These are phyloP conservation scores for Callopanchax toddi DNA, from an alignment of 2,113 vertebrate genomes.

Conservation along the genomic window DNA sequence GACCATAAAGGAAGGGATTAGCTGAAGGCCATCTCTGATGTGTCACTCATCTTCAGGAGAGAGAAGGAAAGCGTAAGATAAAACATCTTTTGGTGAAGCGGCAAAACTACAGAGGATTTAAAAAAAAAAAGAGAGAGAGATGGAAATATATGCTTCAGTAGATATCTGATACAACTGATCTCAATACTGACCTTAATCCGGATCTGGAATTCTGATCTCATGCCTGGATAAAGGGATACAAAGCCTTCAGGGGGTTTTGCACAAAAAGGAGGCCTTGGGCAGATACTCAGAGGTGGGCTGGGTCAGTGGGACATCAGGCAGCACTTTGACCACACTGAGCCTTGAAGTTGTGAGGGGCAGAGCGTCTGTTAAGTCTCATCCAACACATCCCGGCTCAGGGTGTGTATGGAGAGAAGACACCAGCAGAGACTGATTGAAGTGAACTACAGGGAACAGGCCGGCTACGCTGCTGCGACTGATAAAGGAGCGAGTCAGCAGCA, in stretches of 20 bases:
- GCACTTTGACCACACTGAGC: constrained; percentile 60
- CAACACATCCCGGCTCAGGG: constrained; percentile 45
- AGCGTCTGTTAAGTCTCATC: constrained; percentile 53
- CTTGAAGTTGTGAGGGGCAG: constrained; percentile 61
- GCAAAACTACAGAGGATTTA: constrained; percentile 35
- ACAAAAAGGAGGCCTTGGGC: constrained; percentile 45
- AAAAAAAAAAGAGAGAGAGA: constrained; percentile 28
- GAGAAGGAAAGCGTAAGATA: constrained; percentile 52
- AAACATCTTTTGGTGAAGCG: constrained; percentile 56
- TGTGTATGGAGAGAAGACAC: constrained; percentile 39
- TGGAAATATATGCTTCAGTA: constrained; percentile 54
- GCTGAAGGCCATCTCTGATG: constrained; percentile 71
- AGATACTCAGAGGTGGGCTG: constrained; percentile 48
- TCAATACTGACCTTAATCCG: constrained; percentile 62
- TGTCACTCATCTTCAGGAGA: constrained; percentile 67
- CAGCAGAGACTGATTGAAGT: constrained; percentile 51
- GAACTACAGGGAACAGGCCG: constrained; percentile 47
- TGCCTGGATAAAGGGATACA: constrained; percentile 65
- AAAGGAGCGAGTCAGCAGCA: constrained; percentile 36
- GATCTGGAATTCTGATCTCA: constrained; percentile 68
- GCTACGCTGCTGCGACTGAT: constrained; percentile 51
- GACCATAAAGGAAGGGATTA: constrained; percentile 69
- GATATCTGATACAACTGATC: constrained; percentile 61
- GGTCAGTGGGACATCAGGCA: constrained; percentile 56
- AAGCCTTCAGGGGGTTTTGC: constrained; percentile 40